A percentile compares a stretch with the other conserved stretches of the same genome.
These are phyloP conservation scores for Parnassius orleans DNA, from an alignment of 2,888 invertebrate species.

Conservation along the genomic window DNA sequence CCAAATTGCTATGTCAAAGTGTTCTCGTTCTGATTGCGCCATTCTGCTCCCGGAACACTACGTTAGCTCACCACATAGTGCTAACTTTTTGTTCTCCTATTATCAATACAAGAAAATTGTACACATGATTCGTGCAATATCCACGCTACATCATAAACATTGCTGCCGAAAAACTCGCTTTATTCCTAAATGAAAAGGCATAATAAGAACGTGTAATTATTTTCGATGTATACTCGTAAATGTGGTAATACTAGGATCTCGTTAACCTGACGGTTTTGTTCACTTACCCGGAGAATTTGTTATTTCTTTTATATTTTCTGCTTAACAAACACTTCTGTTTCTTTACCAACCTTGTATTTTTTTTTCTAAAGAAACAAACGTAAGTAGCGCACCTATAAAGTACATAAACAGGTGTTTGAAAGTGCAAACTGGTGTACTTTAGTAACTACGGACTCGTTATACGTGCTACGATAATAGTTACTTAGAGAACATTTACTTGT, in stretches of 20 bases:
- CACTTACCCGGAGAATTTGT: constrained; percentile 3
- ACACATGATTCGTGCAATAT: too few relatives aligned
- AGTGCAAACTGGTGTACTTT: constrained; percentile 27
- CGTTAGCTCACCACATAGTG: constrained; percentile 47
- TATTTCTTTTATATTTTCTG: constrained; percentile 9
- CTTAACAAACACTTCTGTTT: constrained; percentile 7
- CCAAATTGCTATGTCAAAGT: constrained; percentile 77
- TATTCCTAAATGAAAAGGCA: too few relatives aligned
- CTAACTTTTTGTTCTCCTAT: constrained; percentile 61
- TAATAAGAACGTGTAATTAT: neutral
- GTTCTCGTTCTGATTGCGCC: constrained; percentile 74
- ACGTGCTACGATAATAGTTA: constrained; percentile 23
- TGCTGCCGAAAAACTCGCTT: too few relatives aligned
- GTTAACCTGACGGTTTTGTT: neutral
- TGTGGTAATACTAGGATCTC: constrained; percentile 17
- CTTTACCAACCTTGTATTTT: constrained; percentile 17
- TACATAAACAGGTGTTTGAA: constrained; percentile 31
- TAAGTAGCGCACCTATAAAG: constrained; percentile 28
- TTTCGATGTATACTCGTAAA: neutral
- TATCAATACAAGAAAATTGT: constrained; percentile 44
- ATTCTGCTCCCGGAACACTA: constrained; percentile 64
- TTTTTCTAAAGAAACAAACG: constrained; percentile 25
- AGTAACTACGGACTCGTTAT: constrained; percentile 27
- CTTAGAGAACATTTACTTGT: constrained; percentile 15
- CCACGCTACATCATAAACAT: too few relatives aligned